A percentile compares a stretch with the other conserved stretches of the same genome.
phyloP scores from a whole-genome alignment of 1,140 invertebrate genomes.

The Belonocnema kinseyi region DNA sequence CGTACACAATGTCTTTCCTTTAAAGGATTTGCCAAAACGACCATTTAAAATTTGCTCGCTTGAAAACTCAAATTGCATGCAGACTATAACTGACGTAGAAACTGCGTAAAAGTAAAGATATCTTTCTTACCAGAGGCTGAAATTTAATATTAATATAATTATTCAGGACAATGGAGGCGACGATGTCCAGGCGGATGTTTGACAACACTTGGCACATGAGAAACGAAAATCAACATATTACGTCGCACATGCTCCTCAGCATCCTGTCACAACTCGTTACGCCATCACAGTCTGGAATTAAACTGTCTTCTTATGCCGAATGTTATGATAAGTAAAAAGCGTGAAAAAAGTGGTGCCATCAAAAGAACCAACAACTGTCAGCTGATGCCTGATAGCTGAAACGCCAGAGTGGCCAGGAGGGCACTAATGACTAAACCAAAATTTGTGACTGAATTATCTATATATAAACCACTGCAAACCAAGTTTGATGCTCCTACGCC shows the following conservation, averaged over 20 bases:
- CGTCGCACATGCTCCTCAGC: slow-evolving; percentile 16
- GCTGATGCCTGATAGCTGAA: slow-evolving; percentile 38
- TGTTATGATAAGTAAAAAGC: slow-evolving; percentile 44
- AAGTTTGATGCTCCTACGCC: slow-evolving; percentile 41
- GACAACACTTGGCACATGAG: background rate
- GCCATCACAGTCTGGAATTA: slow-evolving; percentile 8
- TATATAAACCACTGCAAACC: too few species aligned
- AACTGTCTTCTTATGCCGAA: slow-evolving; percentile 13
- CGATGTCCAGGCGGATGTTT: slow-evolving; percentile 21
- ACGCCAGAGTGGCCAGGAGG: too few species aligned
- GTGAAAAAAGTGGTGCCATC: slow-evolving; percentile 46
- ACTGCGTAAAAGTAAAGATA: background rate
- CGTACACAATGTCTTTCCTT: background rate
- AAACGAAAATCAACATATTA: slow-evolving; percentile 37
- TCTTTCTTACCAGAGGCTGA: slow-evolving; percentile 37
- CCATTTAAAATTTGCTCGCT: background rate
- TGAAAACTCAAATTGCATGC: background rate
- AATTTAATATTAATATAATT: slow-evolving; percentile 41
- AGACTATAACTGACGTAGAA: background rate
- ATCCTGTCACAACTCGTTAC: slow-evolving; percentile 29
- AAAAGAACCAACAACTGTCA: slow-evolving; percentile 46
- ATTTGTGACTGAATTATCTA: too few species aligned
- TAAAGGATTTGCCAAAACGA: background rate
- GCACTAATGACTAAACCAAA: too few species aligned
- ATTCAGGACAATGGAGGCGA: slow-evolving; percentile 39